Conservation (phyloP, 2,888 invertebrate species). For the Lasioglossum pauxillum region DNA sequence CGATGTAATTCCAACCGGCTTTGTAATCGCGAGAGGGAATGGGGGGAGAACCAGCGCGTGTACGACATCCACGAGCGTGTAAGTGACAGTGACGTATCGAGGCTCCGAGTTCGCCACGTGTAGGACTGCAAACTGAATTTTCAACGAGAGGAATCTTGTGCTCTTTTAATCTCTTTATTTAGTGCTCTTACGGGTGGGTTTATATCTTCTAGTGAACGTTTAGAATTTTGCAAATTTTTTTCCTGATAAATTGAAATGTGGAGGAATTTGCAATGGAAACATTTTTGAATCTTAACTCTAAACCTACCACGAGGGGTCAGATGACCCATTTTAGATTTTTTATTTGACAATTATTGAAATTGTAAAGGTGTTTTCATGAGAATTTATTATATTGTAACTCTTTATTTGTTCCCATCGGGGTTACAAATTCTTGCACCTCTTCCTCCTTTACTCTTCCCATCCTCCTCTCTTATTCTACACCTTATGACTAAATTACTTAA, state of each 20-base stretch:
- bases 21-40: constrained; percentile 55
- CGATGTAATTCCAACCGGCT: constrained; percentile 69
- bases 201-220: background rate
- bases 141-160: background rate
- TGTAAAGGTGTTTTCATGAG: too few relatives aligned
- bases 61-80: constrained; percentile 50
- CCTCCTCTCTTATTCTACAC: too few relatives aligned
- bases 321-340: too few relatives aligned
- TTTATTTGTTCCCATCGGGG: too few relatives aligned
- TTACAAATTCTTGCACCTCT: too few relatives aligned
- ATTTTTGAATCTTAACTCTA: background rate
- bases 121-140: background rate
- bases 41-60: constrained; percentile 20
- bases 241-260: background rate
- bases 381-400: too few relatives aligned
- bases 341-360: too few relatives aligned
- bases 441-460: too few relatives aligned
- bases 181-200: background rate
- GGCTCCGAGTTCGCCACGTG: background rate
- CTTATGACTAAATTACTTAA: too few relatives aligned
- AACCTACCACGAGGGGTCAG: too few relatives aligned
- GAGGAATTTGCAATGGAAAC: background rate
- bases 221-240: background rate
- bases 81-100: constrained; percentile 54
- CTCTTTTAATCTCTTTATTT: background rate